These are phyloP conservation scores for Lasioglossum figueresi DNA, from an alignment of 2,888 invertebrate species.

Conservation along the genomic window DNA sequence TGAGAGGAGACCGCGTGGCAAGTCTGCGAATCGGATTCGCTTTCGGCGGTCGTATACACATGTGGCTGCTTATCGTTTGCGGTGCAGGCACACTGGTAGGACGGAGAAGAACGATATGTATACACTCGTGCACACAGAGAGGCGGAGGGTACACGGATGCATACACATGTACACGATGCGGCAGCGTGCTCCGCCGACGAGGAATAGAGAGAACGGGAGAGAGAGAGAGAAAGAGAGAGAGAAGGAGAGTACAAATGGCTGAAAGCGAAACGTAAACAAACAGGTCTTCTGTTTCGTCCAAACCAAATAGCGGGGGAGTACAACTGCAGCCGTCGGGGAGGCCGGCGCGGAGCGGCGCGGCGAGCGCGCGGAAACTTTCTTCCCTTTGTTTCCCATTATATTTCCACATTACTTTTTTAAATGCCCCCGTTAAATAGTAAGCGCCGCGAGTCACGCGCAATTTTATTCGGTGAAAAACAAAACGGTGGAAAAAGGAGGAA, in stretches of 20 bases:
- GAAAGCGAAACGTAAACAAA: slow-evolving; percentile 79
- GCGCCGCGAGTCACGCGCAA: slow-evolving; percentile 64
- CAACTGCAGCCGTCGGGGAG: slow-evolving; percentile 65
- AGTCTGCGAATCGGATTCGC: slow-evolving; percentile 66
- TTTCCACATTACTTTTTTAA: slow-evolving; percentile 71
- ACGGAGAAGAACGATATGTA: slow-evolving; percentile 39
- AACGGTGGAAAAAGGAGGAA: neutral
- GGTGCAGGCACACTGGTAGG: slow-evolving; percentile 48
- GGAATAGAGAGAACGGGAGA: neutral
- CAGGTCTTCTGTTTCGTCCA: slow-evolving; percentile 76
- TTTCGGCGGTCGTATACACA: slow-evolving; percentile 67
- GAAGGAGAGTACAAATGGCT: slow-evolving; percentile 70
- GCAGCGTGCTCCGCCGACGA: slow-evolving; percentile 62
- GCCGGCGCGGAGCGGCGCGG: slow-evolving; percentile 22
- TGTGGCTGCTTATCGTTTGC: slow-evolving; percentile 67
- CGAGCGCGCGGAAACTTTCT: slow-evolving; percentile 70
- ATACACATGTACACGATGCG: slow-evolving; percentile 43
- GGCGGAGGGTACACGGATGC: neutral
- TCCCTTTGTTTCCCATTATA: slow-evolving; percentile 68
- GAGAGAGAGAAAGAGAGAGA: neutral
- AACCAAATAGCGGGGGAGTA: slow-evolving; percentile 77
- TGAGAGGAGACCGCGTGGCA: slow-evolving; percentile 45
- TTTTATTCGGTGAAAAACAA: slow-evolving; percentile 55
- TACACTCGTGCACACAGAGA: slow-evolving; percentile 28
- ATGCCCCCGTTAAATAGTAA: slow-evolving; percentile 69